A percentile compares a stretch with the other conserved stretches of the same genome.
These are phyloP conservation scores for Hafferia zeledoni DNA, from an alignment of 2,797 vertebrate genomes.

Conservation along the genomic window DNA sequence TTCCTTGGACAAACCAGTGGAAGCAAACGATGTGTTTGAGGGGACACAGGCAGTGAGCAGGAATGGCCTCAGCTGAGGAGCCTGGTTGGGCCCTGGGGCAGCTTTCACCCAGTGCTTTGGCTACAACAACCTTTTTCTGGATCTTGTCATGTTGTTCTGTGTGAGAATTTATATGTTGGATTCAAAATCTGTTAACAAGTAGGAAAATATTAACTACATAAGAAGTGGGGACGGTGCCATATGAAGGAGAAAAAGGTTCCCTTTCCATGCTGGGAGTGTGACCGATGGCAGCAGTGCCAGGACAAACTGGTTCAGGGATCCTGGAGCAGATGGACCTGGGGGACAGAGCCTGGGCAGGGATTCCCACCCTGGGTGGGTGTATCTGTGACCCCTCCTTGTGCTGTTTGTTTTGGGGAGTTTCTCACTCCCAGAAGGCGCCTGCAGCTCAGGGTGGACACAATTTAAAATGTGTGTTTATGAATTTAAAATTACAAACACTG, in stretches of 20 bases:
- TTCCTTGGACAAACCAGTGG: neutral
- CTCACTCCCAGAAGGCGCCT: neutral
- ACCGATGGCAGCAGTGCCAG: neutral
- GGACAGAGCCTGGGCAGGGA: neutral
- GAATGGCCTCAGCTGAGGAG: neutral
- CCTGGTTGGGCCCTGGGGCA: neutral
- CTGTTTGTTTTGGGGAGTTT: neutral
- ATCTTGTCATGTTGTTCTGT: neutral
- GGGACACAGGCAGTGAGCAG: neutral
- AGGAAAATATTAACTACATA: neutral
- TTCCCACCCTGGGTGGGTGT: neutral
- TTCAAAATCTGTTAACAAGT: neutral
- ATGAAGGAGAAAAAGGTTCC: neutral
- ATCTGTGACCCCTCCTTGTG: fast-evolving
- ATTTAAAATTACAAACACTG: neutral
- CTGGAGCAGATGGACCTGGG: fast-evolving
- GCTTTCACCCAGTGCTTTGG: neutral
- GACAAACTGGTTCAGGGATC: neutral
- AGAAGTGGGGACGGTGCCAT: neutral
- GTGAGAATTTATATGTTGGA: neutral
- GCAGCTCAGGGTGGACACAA: neutral
- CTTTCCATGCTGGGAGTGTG: neutral
- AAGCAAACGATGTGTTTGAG: neutral
- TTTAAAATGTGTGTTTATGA: neutral
- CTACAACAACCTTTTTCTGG: neutral